Evolutionary conservation across 2,113 vertebrate genomes (phyloP).

Genomic region (Ageneiosus marmoratus): DNA sequence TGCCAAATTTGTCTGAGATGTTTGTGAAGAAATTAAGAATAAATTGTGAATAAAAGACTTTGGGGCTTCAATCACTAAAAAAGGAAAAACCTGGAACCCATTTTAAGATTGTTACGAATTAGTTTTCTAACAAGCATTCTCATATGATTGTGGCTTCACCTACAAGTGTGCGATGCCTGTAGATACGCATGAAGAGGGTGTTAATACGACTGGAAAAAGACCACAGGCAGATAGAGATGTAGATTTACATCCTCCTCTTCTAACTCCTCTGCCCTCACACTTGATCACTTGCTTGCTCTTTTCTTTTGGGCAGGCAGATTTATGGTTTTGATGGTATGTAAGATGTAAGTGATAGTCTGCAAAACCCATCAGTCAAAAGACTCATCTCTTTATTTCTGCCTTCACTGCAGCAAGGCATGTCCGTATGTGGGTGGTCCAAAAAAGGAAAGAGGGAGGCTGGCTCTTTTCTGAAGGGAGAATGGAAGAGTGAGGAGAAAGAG

Average conservation of each 20-base stretch:
- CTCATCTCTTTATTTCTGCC: slow-evolving; percentile 64
- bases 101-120: background rate
- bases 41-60: background rate
- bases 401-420: slow-evolving; percentile 73
- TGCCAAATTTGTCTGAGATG: background rate
- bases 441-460: slow-evolving; percentile 57
- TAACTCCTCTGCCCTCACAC: slow-evolving; percentile 30
- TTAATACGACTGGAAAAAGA: slow-evolving; percentile 30
- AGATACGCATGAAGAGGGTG: background rate
- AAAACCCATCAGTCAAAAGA: slow-evolving; percentile 73
- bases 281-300: slow-evolving; percentile 37
- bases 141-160: background rate
- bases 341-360: slow-evolving; percentile 74
- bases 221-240: slow-evolving; percentile 43
- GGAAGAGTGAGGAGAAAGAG: slow-evolving; percentile 20
- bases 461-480: slow-evolving; percentile 42
- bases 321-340: slow-evolving; percentile 63
- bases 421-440: slow-evolving; percentile 78
- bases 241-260: slow-evolving; percentile 16
- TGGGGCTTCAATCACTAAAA: too few relatives aligned
- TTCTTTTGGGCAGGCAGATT: slow-evolving; percentile 61
- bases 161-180: background rate
- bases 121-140: background rate
- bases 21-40: background rate
- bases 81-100: background rate